Percentiles rank a stretch among this genome's conserved stretches.
These are phyloP conservation scores for Pollenia griseotomentosa DNA, from an alignment of 2,888 invertebrate species.

Conservation along the genomic window DNA sequence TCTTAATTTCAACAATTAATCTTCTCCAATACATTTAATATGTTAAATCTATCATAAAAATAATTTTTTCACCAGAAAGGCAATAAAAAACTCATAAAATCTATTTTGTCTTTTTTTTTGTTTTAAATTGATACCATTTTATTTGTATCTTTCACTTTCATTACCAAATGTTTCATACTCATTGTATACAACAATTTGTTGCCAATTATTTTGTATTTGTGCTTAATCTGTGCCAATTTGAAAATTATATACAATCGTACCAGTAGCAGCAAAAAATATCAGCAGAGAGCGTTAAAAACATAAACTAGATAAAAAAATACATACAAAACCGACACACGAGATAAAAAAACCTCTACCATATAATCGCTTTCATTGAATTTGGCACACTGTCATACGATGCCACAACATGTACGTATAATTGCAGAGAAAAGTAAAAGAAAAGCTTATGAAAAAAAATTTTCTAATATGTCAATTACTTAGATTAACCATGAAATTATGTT, in stretches of 20 bases:
- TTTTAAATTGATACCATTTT: not conserved
- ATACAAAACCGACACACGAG: slow-evolving; percentile 25
- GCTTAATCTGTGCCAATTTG: slow-evolving; percentile 48
- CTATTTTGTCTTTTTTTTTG: too few relatives aligned
- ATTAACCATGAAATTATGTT: slow-evolving; percentile 59
- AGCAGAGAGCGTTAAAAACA: not conserved
- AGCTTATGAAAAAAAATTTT: slow-evolving; percentile 23
- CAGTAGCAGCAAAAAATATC: not conserved
- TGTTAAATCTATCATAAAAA: too few relatives aligned
- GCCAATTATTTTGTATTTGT: slow-evolving; percentile 61
- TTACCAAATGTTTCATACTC: slow-evolving; percentile 49
- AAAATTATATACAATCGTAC: slow-evolving; percentile 27
- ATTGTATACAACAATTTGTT: slow-evolving; percentile 33
- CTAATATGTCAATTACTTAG: slow-evolving; percentile 49
- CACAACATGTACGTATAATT: slow-evolving; percentile 19
- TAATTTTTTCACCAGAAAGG: too few relatives aligned
- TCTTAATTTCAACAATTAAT: too few relatives aligned
- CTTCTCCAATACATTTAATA: too few relatives aligned
- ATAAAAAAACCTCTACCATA: slow-evolving; percentile 12
- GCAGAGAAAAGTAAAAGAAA: slow-evolving; percentile 8
- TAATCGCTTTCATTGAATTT: slow-evolving; percentile 53
- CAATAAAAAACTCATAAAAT: too few relatives aligned
- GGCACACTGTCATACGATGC: slow-evolving; percentile 47
- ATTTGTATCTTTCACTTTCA: slow-evolving; percentile 62
- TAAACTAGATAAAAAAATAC: slow-evolving; percentile 5